Evolutionary conservation across 1,140 invertebrate species (phyloP).

Genomic region (Drosophila parabipectinata): DNA sequence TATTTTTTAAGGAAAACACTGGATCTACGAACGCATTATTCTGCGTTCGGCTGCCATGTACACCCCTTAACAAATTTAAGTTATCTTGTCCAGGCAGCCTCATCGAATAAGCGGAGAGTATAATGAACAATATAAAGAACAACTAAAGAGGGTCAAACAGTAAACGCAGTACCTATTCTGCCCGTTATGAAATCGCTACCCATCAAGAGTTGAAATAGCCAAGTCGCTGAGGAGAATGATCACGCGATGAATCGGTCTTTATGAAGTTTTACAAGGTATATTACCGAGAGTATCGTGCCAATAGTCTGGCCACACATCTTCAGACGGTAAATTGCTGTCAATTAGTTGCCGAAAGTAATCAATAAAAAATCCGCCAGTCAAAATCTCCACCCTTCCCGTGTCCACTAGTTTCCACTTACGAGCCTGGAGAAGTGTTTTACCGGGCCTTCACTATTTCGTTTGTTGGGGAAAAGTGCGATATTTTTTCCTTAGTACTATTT

Average conservation of each 20-base stretch:
- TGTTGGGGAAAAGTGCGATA: slow-evolving; percentile 8
- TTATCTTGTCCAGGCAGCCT: too few relatives aligned
- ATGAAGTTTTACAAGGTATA: slow-evolving; percentile 15
- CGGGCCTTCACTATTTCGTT: not conserved
- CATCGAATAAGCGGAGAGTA: too few relatives aligned
- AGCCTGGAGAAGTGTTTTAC: not conserved
- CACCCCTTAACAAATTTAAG: too few relatives aligned
- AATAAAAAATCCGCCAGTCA: slow-evolving; percentile 57
- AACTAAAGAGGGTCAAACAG: slow-evolving; percentile 59
- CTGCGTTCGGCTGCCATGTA: too few relatives aligned
- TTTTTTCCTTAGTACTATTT: slow-evolving; percentile 2
- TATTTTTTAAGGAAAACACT: too few relatives aligned
- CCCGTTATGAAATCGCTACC: slow-evolving; percentile 51
- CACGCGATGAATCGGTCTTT: slow-evolving; percentile 46
- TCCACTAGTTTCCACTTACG: not conserved
- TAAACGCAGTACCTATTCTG: slow-evolving; percentile 66
- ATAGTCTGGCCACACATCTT: slow-evolving; percentile 55
- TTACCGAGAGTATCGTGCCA: too few relatives aligned
- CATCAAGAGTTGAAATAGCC: not conserved
- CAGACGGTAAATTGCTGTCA: slow-evolving; percentile 74
- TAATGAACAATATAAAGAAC: slow-evolving; percentile 1
- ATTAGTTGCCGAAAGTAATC: slow-evolving; percentile 74
- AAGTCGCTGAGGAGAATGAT: slow-evolving; percentile 30
- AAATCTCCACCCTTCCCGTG: not conserved
- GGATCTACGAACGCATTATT: too few relatives aligned